Conservation (phyloP, 2,888 invertebrate species). For the Choreutis nemorana region DNA sequence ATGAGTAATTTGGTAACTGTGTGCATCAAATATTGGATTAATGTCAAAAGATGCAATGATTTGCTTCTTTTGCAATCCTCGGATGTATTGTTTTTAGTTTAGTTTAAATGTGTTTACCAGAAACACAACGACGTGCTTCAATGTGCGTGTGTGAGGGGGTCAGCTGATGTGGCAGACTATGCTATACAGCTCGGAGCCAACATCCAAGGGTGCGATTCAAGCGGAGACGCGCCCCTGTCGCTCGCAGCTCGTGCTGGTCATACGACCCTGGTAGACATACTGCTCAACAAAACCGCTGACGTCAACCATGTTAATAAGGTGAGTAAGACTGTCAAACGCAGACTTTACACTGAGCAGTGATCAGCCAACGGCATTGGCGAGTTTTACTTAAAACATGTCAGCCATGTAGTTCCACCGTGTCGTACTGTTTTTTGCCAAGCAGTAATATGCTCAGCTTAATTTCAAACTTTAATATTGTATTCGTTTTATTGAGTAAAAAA, state of each 20-base stretch:
- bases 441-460: too few relatives aligned
- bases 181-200: constrained; percentile 71
- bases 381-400: too few relatives aligned
- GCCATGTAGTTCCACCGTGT: too few relatives aligned
- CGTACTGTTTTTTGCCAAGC: too few relatives aligned
- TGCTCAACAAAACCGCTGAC: constrained; percentile 74
- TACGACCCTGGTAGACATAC: constrained; percentile 67
- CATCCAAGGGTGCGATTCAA: constrained; percentile 71
- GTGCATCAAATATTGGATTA: too few relatives aligned
- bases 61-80: too few relatives aligned
- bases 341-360: constrained; percentile 5
- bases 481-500: too few relatives aligned
- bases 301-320: constrained; percentile 77
- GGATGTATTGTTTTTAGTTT: too few relatives aligned
- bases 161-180: constrained; percentile 50
- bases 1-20: too few relatives aligned
- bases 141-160: constrained; percentile 78
- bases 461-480: too few relatives aligned
- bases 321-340: constrained; percentile 12
- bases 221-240: constrained; percentile 78
- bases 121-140: constrained; percentile 77
- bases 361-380: too few relatives aligned
- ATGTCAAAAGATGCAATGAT: too few relatives aligned
- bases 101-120: constrained; percentile 41
- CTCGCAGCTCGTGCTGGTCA: constrained; percentile 80